Evolutionary conservation across 2,888 invertebrate species (phyloP), one percentile per base, ranked within the genome.

Genomic region (Lepidocyrtinus sp.): DNA sequence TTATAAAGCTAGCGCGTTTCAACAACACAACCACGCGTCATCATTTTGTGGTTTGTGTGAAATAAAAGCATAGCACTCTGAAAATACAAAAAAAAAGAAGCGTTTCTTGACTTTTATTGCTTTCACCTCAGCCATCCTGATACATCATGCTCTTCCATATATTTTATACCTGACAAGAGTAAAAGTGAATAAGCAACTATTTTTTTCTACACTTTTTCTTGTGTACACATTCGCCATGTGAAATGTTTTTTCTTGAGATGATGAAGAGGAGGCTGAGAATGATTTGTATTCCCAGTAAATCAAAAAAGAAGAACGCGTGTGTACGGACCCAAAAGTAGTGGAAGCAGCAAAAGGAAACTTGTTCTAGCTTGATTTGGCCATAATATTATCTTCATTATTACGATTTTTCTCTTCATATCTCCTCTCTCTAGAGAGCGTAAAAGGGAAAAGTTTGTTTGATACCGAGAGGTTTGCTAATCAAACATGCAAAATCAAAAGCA

Each of bases 91-190:
- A n/a, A n/a, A n/a, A n/a, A n/a, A n/a, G n/a, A n/a, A n/a, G n/a
- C n/a, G n/a, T n/a, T n/a, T n/a, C 26, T 19, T 59, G 74, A 79
- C 74, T 73, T 79, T 79, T 79, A 79, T 74, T 73, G 70, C 79
- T 79, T 79, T 79, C 79, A 79, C 79, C 79, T 79, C 79, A 61
- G 2, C 1, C 46, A 26, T 67, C 36, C 46, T 21, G 17, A 22
- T 22, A 26, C 61, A 19, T 36, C 70, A 19, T 36, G 27, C n/a
- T n/a, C n/a, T n/a, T n/a, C n/a, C n/a, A n/a, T n/a, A n/a, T n/a
- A n/a, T 21, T 27, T 63, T 65, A 36, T 75, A 65, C 5, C 25
- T 59, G 69, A 36, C 61, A 71, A 68, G 78, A 78, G 78, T 78
- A 78, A 78, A 78, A 78, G 78, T 78, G 36, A 59, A 63, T n/a